Conservation (phyloP, 1,140 invertebrate genomes). For the Meteorus sp. region DNA sequence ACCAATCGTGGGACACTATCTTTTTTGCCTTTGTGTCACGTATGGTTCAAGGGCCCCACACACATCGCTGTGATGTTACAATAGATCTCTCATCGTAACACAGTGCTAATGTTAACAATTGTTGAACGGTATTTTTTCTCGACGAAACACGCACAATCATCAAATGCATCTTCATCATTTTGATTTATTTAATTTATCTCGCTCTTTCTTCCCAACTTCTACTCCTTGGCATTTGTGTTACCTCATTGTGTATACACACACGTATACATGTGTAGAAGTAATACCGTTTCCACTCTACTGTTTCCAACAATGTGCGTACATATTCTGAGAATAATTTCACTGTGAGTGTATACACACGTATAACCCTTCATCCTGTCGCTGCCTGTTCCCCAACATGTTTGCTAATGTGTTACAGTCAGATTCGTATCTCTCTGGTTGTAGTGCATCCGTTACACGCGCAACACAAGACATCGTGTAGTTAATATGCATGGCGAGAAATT, state of each 20-base stretch:
- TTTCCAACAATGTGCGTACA: not conserved
- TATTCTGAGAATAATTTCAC: constrained; percentile 38
- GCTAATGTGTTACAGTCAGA: constrained; percentile 41
- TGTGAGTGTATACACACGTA: constrained; percentile 14
- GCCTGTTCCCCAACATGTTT: constrained; percentile 16
- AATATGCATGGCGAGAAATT: constrained; percentile 49
- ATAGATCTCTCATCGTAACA: no score
- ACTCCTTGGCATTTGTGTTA: no score
- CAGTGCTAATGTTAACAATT: no score
- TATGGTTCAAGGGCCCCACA: no score
- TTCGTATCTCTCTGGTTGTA: constrained; percentile 36
- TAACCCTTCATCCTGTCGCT: constrained; percentile 9
- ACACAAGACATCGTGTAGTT: constrained; percentile 41
- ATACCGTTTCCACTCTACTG: not conserved
- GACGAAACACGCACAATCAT: no score
- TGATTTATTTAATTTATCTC: no score
- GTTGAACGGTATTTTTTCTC: no score
- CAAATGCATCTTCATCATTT: no score
- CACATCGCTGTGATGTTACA: no score
- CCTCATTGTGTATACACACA: no score
- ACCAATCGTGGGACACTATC: not conserved
- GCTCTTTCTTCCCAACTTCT: no score
- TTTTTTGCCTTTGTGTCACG: not conserved
- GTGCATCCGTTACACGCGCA: constrained; percentile 38
- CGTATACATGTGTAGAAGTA: not conserved